A percentile compares a stretch with the other conserved stretches of the same genome.
phyloP scores from a whole-genome alignment of 2,888 invertebrate genomes.

The Matsumyia berberina region DNA sequence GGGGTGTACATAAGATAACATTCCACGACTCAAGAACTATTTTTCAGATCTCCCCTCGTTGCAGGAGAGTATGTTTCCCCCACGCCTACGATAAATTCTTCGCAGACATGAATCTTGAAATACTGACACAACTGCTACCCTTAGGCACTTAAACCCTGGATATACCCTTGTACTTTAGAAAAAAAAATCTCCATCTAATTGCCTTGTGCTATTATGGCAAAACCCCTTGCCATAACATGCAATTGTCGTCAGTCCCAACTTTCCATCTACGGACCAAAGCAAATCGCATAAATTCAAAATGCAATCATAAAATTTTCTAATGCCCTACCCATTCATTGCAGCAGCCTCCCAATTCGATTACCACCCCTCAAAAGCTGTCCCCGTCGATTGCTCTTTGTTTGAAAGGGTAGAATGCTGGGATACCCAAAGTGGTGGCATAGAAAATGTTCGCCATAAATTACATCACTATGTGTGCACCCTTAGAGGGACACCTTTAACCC shows the following conservation, averaged over 20 bases:
- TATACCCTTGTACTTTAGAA: neutral
- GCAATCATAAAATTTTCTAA: conserved; percentile 67
- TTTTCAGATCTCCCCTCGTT: neutral
- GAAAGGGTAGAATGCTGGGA: conserved; percentile 23
- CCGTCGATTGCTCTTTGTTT: conserved; percentile 63
- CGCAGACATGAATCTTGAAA: neutral
- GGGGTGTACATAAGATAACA: no score
- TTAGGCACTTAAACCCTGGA: neutral
- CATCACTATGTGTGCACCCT: conserved; percentile 49
- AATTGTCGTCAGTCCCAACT: conserved; percentile 17
- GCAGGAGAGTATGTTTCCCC: neutral
- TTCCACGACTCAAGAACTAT: neutral
- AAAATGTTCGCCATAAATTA: conserved; percentile 69
- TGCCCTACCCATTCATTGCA: conserved; percentile 44
- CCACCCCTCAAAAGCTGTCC: conserved; percentile 27
- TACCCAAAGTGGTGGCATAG: conserved; percentile 22
- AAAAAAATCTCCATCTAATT: conserved; percentile 18
- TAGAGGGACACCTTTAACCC: conserved; percentile 62
- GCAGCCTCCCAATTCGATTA: conserved; percentile 66
- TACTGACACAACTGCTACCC: neutral
- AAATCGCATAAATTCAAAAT: conserved; percentile 67
- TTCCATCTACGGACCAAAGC: conserved; percentile 13
- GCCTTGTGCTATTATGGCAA: conserved; percentile 20
- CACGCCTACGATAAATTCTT: neutral
- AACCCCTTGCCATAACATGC: conserved; percentile 33